Percentiles rank a stretch among this genome's conserved stretches.
These are phyloP conservation scores for Drosophila melanogaster DNA, from an alignment of 1,140 invertebrate species.

Conservation along the genomic window Release_6_plus_ISO1_MT NT_033779.5:18419501-18420000, in stretches of 20 bases:
- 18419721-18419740: too few relatives aligned
- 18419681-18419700: too few relatives aligned
- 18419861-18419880: not conserved
- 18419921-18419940: slow-evolving; percentile 50
- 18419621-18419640: not conserved
- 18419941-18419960: slow-evolving; percentile 58
- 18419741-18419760: too few relatives aligned
- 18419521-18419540: slow-evolving; percentile 59
- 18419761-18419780: not conserved
- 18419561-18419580: slow-evolving; percentile 76
- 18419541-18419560: slow-evolving; percentile 71
- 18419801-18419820: too few relatives aligned
- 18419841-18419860: slow-evolving; percentile 1
- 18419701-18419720: too few relatives aligned
- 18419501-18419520: slow-evolving; percentile 73
- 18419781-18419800: not conserved
- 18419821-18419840: not conserved
- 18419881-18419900: slow-evolving; percentile 33
- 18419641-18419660: not conserved
- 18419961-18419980: slow-evolving; percentile 73
- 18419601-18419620: slow-evolving; percentile 19
- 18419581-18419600: slow-evolving; percentile 74
- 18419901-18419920: slow-evolving; percentile 82
- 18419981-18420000: slow-evolving; percentile 83
- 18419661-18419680: too few relatives aligned